Evolutionary conservation across 2,113 vertebrate genomes (phyloP), one percentile per base, ranked within the genome.

Genomic region (Riparia riparia): DNA sequence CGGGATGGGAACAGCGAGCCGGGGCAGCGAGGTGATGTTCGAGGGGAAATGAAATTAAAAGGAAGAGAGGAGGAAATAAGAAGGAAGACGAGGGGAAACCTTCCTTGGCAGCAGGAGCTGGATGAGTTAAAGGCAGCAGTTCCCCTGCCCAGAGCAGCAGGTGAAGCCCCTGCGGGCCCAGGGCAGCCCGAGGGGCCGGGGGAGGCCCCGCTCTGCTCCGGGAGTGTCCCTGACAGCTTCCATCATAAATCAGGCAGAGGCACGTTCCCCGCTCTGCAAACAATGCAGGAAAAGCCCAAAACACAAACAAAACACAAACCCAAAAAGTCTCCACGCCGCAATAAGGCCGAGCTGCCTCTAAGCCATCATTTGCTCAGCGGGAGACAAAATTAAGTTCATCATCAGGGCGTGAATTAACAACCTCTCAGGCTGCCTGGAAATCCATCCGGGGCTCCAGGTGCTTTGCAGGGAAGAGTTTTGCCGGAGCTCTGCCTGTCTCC

Each of bases 371-470:
- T 92, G 89, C 97, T 93, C 95, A 74, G 93, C 78, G 29, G 90
- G 96, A 95, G 95, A 92, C 94, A 96, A 94, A 97, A 97, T 95
- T 92, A 97, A 91, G 93, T 92, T 95, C 82, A 92, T 97, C 90
- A 94, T 84, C 95, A 77, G 96, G 95, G 97, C 28, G 76, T 92
- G 94, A 97, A 97, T 95, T 95, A 96, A 94, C 80, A 56, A 92
- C 86, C 95, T 94, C 95, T 92, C 69, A 21, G 21, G 78, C 96
- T 87, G 93, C 95, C 94, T 85, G 87, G 95, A 95, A 91, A 95
- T 81, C 95, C 94, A 65, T 37, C 64, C 37, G 76, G 96, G 95
- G 81, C 88, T 82, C 24, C 14, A 34, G 81, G 92, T 39, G 95
- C 90, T 94, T 96, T 71, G 92, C 82, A 94, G 89, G 88, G 95